phyloP scores from a whole-genome alignment of 2,113 vertebrate species.

The Stictonetta naevosa region DNA sequence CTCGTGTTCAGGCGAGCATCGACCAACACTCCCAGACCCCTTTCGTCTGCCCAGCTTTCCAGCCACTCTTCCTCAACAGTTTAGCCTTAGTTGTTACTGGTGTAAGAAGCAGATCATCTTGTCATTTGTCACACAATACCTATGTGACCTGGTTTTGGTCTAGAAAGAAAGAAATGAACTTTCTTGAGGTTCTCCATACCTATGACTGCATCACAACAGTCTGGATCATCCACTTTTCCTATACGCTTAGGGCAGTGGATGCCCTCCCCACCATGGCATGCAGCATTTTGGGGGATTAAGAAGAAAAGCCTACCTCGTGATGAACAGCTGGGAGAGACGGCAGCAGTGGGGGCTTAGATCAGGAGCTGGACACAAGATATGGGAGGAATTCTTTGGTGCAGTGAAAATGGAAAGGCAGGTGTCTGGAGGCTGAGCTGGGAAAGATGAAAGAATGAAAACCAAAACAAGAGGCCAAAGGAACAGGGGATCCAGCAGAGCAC shows the following conservation, averaged over 20 bases:
- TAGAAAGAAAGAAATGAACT: neutral
- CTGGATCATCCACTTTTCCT: neutral
- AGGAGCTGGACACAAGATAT: neutral
- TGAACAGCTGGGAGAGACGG: neutral
- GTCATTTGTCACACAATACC: neutral
- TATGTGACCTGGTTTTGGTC: neutral
- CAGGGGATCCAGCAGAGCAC: neutral
- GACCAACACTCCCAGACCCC: too few species aligned
- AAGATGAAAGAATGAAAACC: neutral
- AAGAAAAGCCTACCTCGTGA: neutral
- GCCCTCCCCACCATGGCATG: neutral
- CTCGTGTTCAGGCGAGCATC: too few species aligned
- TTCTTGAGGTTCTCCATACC: neutral
- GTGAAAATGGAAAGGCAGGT: neutral
- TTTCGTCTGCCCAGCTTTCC: too few species aligned
- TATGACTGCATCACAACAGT: neutral
- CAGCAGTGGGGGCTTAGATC: neutral
- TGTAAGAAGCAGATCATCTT: neutral
- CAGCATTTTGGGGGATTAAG: neutral
- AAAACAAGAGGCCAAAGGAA: conserved; percentile 4
- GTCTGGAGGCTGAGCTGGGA: neutral
- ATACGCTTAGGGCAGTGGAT: neutral
- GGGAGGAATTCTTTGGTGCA: neutral
- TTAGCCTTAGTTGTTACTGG: neutral
- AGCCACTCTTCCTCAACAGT: neutral